Conservation (phyloP, 2,113 vertebrate species). For the human region GRCh38 chr3:117713001-117713500, state of each 20-base stretch:
- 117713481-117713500: background rate
- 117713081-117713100: conserved; percentile 75
- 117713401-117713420: background rate
- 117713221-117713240: conserved; percentile 35
- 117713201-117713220: conserved; percentile 47
- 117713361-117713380: background rate
- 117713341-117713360: background rate
- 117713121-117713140: conserved; percentile 59
- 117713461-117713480: background rate
- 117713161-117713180: conserved; percentile 49
- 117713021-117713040: conserved; percentile 82
- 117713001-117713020: conserved; percentile 83
- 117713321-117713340: background rate
- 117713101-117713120: conserved; percentile 77
- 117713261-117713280: background rate
- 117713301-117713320: conserved; percentile 14
- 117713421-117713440: background rate
- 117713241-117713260: background rate
- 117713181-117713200: background rate
- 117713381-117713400: background rate
- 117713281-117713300: background rate
- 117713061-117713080: conserved; percentile 68
- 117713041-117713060: conserved; percentile 83
- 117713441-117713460: background rate
- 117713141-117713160: background rate